phyloP scores from a whole-genome alignment of 2,888 invertebrate genomes.

The Hemithea aestivaria region DNA sequence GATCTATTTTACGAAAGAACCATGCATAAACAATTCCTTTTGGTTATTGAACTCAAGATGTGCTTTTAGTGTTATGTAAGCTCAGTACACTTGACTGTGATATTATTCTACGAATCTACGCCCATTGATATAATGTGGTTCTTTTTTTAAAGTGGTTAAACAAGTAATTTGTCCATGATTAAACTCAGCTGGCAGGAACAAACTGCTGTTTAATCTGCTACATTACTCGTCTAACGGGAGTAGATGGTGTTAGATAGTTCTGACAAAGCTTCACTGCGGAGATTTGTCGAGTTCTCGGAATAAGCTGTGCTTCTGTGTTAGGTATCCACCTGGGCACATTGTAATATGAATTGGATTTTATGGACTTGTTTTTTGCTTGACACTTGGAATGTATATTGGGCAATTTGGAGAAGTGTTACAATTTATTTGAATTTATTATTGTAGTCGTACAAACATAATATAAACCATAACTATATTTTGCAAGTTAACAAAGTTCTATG shows the following conservation, averaged over 20 bases:
- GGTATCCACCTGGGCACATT: no score
- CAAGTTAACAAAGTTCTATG: not conserved
- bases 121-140: no score
- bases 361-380: no score
- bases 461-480: slow-evolving; percentile 5
- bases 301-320: slow-evolving; percentile 11
- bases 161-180: not conserved
- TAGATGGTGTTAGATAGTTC: slow-evolving; percentile 26
- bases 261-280: slow-evolving; percentile 22
- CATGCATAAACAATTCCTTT: no score
- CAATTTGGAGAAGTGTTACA: slow-evolving; percentile 4
- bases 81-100: no score
- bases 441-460: not conserved
- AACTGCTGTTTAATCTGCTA: slow-evolving; percentile 1
- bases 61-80: no score
- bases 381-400: no score
- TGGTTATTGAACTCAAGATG: no score
- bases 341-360: no score
- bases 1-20: no score
- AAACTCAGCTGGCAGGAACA: slow-evolving; percentile 2
- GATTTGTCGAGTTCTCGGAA: slow-evolving; percentile 24
- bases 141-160: no score
- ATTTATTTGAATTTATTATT: slow-evolving; percentile 8
- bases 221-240: slow-evolving; percentile 16
- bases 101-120: no score